These are phyloP conservation scores for Taphrorychus bicolor DNA, from an alignment of 2,888 invertebrate species.

Conservation along the genomic window DNA sequence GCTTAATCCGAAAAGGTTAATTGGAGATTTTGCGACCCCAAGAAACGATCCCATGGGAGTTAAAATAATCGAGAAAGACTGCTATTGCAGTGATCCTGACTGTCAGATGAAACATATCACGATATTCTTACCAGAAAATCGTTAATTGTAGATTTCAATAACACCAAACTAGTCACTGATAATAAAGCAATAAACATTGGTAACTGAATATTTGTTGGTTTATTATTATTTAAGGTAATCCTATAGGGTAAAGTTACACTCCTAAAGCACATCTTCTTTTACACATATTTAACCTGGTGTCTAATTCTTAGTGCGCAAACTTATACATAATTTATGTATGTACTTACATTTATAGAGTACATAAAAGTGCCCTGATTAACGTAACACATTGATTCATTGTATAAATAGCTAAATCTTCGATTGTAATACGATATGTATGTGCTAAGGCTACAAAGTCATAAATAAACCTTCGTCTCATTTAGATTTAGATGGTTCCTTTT, in stretches of 20 bases:
- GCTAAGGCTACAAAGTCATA: slow-evolving; percentile 52
- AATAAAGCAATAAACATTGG: not conserved
- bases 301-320: not conserved
- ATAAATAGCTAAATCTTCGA: slow-evolving; percentile 37
- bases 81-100: slow-evolving; percentile 56
- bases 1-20: slow-evolving; percentile 50
- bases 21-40: slow-evolving; percentile 47
- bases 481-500: not conserved
- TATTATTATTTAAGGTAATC: no score
- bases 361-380: slow-evolving; percentile 18
- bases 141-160: no score
- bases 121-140: slow-evolving; percentile 54
- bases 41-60: slow-evolving; percentile 39
- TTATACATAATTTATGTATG: no score
- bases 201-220: slow-evolving; percentile 1
- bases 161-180: no score
- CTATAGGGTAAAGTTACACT: no score
- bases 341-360: not conserved
- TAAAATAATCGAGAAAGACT: slow-evolving; percentile 53
- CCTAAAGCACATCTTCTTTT: not conserved
- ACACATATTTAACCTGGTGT: not conserved
- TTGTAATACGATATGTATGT: slow-evolving; percentile 54
- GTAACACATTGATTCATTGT: slow-evolving; percentile 18
- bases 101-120: slow-evolving; percentile 60
- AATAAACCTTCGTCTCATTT: not conserved